Evolutionary conservation across 2,888 invertebrate genomes (phyloP).

Genomic region (Noctua fimbriata): DNA sequence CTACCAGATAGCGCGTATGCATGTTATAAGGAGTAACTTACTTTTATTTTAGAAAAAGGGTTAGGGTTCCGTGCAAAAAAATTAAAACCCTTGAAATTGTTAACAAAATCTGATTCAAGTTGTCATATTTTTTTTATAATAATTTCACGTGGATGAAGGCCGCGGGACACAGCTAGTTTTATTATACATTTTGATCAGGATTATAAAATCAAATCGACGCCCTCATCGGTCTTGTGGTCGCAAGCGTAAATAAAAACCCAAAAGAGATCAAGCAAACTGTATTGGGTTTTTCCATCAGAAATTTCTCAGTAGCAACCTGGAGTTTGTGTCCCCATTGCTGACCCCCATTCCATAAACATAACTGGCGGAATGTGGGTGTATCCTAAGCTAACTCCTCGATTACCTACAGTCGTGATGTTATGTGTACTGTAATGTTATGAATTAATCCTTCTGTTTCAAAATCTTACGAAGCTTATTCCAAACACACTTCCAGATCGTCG

Average conservation of each 20-base stretch:
- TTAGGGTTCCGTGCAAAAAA: too few relatives aligned
- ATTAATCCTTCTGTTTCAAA: neutral
- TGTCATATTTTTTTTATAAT: too few relatives aligned
- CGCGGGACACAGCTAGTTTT: too few relatives aligned
- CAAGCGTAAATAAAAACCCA: too few relatives aligned
- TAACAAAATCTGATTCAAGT: too few relatives aligned
- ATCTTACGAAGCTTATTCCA: neutral
- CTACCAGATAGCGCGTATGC: too few relatives aligned
- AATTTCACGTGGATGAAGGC: too few relatives aligned
- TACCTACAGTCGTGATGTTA: neutral
- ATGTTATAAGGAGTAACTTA: too few relatives aligned
- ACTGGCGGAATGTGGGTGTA: neutral
- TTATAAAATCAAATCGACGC: neutral
- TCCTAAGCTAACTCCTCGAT: neutral
- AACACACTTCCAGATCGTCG: constrained; percentile 79
- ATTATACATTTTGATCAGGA: neutral
- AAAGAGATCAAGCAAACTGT: neutral
- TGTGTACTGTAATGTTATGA: neutral
- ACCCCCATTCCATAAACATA: neutral
- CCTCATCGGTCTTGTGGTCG: neutral
- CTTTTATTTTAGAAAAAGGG: too few relatives aligned
- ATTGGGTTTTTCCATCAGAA: neutral
- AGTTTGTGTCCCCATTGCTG: neutral
- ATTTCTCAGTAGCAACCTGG: neutral
- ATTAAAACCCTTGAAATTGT: too few relatives aligned